A percentile compares a stretch with the other conserved stretches of the same genome.
Conservation (phyloP, 2,797 vertebrate genomes). For the Halcyon leucocephala region DNA sequence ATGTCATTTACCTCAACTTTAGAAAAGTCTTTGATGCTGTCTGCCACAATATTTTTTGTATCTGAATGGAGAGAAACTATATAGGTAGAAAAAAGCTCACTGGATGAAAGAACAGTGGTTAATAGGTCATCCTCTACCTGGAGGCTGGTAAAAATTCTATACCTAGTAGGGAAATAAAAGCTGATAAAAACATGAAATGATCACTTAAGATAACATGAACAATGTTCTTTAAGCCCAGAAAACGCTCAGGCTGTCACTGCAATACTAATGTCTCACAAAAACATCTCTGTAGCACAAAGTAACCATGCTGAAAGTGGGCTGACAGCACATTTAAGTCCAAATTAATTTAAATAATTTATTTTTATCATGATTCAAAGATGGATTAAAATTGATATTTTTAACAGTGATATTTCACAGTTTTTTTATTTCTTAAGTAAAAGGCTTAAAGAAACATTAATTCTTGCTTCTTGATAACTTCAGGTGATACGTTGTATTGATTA, state of each 20-base stretch:
- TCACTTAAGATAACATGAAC: not conserved
- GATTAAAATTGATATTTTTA: not conserved
- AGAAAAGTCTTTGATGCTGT: not conserved
- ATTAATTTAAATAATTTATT: not conserved
- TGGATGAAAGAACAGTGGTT: not conserved
- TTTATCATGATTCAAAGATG: not conserved
- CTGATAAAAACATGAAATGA: not conserved
- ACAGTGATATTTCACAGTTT: not conserved
- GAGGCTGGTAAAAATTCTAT: not conserved
- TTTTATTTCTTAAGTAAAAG: not conserved
- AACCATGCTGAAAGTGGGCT: not conserved
- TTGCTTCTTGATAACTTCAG: not conserved
- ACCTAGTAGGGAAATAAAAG: not conserved
- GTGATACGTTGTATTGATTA: not conserved
- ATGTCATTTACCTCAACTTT: not conserved
- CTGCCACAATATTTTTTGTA: not conserved
- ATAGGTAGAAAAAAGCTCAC: not conserved
- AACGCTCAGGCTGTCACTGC: accelerated
- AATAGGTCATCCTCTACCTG: not conserved
- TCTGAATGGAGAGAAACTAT: not conserved
- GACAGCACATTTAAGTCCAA: not conserved
- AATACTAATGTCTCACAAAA: not conserved
- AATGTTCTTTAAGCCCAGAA: not conserved
- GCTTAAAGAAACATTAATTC: not conserved
- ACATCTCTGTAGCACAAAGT: not conserved